phyloP scores from a whole-genome alignment of 2,113 vertebrate species.

The Lampris megalopsis region DNA sequence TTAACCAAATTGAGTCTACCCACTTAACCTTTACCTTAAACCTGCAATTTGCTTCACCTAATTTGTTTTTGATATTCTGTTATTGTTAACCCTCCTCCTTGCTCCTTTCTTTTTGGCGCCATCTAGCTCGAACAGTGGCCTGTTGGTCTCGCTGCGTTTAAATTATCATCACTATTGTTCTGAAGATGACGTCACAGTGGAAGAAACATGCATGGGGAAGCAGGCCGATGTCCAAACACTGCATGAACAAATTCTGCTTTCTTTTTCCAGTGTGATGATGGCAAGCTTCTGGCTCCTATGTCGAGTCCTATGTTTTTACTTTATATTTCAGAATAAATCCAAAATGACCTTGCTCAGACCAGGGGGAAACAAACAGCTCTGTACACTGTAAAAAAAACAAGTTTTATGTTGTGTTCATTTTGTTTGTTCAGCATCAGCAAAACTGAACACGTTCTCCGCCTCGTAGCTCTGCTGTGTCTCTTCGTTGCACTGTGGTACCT shows the following conservation, averaged over 20 bases:
- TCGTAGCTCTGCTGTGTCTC: conserved; percentile 51
- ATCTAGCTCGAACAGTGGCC: conserved; percentile 34
- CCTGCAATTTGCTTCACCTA: conserved; percentile 47
- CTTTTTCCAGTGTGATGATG: conserved; percentile 40
- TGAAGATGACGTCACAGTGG: conserved; percentile 58
- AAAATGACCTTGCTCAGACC: conserved; percentile 7
- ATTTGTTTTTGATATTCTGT: conserved; percentile 5
- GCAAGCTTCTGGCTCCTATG: conserved; percentile 14
- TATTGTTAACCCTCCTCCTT: conserved; percentile 39
- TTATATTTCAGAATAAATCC: conserved; percentile 48
- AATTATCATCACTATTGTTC: conserved; percentile 68
- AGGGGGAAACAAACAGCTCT: not conserved
- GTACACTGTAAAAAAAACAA: conserved; percentile 33
- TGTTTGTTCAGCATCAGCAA: conserved; percentile 22
- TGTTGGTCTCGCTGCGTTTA: conserved; percentile 32
- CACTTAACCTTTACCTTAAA: conserved; percentile 65
- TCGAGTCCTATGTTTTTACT: not conserved
- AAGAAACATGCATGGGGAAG: conserved; percentile 59
- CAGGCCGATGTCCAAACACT: conserved; percentile 55
- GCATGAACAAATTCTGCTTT: conserved; percentile 67
- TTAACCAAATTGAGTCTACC: conserved; percentile 53
- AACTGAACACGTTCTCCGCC: conserved; percentile 32
- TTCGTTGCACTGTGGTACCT: conserved; percentile 72
- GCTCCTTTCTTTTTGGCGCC: conserved; percentile 52
- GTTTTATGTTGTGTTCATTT: conserved; percentile 45